Evolutionary conservation across 2,888 invertebrate species (phyloP), one percentile per base, ranked within the genome.

Genomic region (Ophion ventricosus): DNA sequence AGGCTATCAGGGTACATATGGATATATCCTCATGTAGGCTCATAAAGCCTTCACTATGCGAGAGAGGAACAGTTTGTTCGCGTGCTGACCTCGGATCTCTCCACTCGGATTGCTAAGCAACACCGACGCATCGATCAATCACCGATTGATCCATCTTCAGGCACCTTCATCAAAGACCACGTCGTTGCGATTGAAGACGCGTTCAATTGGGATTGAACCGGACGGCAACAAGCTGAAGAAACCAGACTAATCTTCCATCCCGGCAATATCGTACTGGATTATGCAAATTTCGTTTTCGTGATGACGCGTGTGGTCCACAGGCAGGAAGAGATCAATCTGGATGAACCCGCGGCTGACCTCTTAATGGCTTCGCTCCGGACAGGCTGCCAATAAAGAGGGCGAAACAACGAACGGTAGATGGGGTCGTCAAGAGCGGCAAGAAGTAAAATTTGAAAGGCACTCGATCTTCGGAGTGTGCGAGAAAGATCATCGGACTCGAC

Each of bases 241-340:
- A 17, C 49, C 49, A 17, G 49, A 49, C 49, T 17, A 2, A 49
- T 17, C 17, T 49, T 49, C n/a, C n/a, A n/a, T n/a, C n/a, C n/a
- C n/a, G n/a, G n/a, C n/a, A n/a, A n/a, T n/a, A n/a, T n/a, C n/a
- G n/a, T n/a, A n/a, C n/a, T n/a, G n/a, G n/a, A n/a, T 11, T 49
- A 49, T 49, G 49, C 74, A 40, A 7, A 40, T 61, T 61, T 23
- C n/a, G 26, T 82, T 64, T 69, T 49, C 63, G 26, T 3, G 40
- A 25, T 61, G 59, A 64, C 78, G 80, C 80, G 90, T 90, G 91
- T 89, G 91, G 90, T 90, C 90, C 66, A 59, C 57, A 56, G 87
- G 85, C 87, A 88, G 88, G 86, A 89, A 90, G 87, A 89, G 89
- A 91, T 91, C 89, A 90, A 91, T 91, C 90, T 88, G 87, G 75